These are phyloP conservation scores for Calvadosia cruxmelitensis DNA, from an alignment of 30 jellyfish, hydroid and myxozoan genomes.

Conservation along the genomic window DNA sequence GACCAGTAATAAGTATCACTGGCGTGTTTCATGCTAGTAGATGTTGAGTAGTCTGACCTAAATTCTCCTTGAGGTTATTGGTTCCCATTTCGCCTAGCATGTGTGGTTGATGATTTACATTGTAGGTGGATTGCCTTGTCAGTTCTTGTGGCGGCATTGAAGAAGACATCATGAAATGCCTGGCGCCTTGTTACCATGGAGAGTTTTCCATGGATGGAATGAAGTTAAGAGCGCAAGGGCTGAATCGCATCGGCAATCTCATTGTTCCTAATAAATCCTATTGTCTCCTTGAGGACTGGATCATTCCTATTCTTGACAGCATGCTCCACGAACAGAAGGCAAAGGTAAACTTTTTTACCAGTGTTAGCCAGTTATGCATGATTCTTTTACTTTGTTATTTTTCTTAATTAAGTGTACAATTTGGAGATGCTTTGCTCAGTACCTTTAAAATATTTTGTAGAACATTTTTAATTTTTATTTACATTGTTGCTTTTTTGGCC, in stretches of 20 bases:
- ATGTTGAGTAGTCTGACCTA: no score
- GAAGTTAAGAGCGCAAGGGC: constrained; percentile 54
- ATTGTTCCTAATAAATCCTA: constrained; percentile 85
- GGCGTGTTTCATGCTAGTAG: no score
- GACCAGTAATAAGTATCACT: no score
- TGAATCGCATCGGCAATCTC: constrained; percentile 93
- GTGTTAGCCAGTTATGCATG: neutral
- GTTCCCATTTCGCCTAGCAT: no score
- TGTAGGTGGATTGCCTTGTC: constrained; percentile 80
- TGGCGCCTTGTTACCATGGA: constrained; percentile 80
- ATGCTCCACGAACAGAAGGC: constrained; percentile 80
- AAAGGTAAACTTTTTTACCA: constrained; percentile 10
- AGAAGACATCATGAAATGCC: constrained; percentile 92
- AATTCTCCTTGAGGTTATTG: no score
- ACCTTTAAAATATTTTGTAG: neutral
- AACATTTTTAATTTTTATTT: neutral
- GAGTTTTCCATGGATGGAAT: constrained; percentile 61
- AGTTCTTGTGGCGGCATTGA: constrained; percentile 99
- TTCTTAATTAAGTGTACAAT: neutral
- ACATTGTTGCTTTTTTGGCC: no score
- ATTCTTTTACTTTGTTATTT: neutral
- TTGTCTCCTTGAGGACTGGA: constrained; percentile 91
- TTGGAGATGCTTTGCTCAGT: neutral
- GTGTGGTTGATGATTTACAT: neutral
- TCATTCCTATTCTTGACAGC: constrained; percentile 54